A percentile compares a stretch with the other conserved stretches of the same genome.
These are phyloP conservation scores for Lasioglossum leucozonium DNA, from an alignment of 2,888 invertebrate genomes.

Conservation along the genomic window DNA sequence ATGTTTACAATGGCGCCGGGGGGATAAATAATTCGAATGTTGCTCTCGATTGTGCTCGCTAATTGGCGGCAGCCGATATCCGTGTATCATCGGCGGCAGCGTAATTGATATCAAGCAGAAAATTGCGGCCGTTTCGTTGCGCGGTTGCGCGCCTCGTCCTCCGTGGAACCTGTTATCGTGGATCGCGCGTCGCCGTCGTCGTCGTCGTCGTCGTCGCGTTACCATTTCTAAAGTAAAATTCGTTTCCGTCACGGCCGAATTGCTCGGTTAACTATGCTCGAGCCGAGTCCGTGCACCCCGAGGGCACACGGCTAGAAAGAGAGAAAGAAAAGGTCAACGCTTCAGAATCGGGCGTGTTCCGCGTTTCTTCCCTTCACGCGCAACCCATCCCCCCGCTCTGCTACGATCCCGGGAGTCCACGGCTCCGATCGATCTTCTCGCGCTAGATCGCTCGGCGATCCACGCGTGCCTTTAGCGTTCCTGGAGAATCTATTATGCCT, in stretches of 20 bases:
- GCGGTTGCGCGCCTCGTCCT: background rate
- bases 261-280: constrained; percentile 60
- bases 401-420: constrained; percentile 64
- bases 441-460: constrained; percentile 63
- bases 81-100: constrained; percentile 3
- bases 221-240: constrained; percentile 68
- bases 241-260: constrained; percentile 76
- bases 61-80: constrained; percentile 31
- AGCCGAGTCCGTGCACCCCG: background rate
- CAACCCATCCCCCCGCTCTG: constrained; percentile 69
- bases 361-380: constrained; percentile 74
- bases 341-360: constrained; percentile 66
- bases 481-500: background rate
- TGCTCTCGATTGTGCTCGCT: constrained; percentile 13
- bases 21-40: constrained; percentile 24
- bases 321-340: constrained; percentile 45
- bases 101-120: constrained; percentile 40
- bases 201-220: constrained; percentile 37
- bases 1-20: background rate
- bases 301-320: background rate
- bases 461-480: constrained; percentile 3
- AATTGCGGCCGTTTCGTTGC: constrained; percentile 37
- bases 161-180: constrained; percentile 37
- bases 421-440: constrained; percentile 54
- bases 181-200: constrained; percentile 20